A percentile compares a stretch with the other conserved stretches of the same genome.
These are phyloP conservation scores for Iphiclides podalirius DNA, from an alignment of 2,888 invertebrate genomes.

Conservation along the genomic window DNA sequence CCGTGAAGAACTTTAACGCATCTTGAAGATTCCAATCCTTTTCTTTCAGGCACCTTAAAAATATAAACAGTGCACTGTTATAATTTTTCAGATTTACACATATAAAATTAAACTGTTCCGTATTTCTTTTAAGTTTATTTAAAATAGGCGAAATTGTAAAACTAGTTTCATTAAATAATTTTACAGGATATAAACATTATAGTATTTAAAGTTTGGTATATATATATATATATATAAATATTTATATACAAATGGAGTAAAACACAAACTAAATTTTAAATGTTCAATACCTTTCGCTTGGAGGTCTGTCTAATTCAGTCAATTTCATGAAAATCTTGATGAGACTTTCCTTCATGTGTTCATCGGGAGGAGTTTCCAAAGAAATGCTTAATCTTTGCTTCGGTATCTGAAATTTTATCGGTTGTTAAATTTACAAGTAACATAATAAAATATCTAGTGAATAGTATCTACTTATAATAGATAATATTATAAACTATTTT, in stretches of 20 bases:
- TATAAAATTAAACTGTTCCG: too few species aligned
- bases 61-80: too few species aligned
- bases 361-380: conserved; percentile 53
- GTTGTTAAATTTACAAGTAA: too few species aligned
- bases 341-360: conserved; percentile 48
- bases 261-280: neutral
- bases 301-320: conserved; percentile 45
- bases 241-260: neutral
- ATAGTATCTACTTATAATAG: too few species aligned
- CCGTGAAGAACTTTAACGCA: conserved; percentile 57
- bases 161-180: too few species aligned
- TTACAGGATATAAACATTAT: conserved; percentile 8
- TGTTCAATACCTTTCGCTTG: conserved; percentile 45
- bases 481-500: conserved; percentile 14
- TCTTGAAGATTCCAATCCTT: conserved; percentile 81
- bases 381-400: conserved; percentile 45
- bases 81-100: too few species aligned
- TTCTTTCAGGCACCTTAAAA: conserved; percentile 82
- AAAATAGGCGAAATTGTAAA: too few species aligned
- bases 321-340: conserved; percentile 54
- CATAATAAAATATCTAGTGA: too few species aligned
- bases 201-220: neutral
- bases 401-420: conserved; percentile 48
- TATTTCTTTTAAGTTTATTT: too few species aligned
- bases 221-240: neutral